A percentile compares a stretch with the other conserved stretches of the same genome.
phyloP scores from a whole-genome alignment of 2,797 vertebrate species.

The Crocodylus rhombifer region DNA sequence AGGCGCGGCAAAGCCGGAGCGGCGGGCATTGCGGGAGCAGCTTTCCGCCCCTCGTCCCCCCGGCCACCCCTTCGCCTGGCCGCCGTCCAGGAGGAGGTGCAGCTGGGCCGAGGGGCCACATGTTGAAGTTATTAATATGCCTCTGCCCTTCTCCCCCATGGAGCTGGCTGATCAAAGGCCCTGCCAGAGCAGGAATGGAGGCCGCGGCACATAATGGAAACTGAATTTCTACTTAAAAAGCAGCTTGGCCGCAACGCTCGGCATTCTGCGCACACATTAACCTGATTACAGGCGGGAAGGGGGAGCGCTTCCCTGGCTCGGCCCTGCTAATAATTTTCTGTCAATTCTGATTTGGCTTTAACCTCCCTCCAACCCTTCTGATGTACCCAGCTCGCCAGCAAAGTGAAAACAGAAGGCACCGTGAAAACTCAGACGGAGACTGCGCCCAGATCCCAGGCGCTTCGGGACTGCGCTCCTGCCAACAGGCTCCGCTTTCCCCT shows the following conservation, averaged over 20 bases:
- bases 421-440: slow-evolving; percentile 53
- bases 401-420: slow-evolving; percentile 87
- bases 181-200: slow-evolving; percentile 67
- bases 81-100: slow-evolving; percentile 65
- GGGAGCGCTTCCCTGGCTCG: slow-evolving; percentile 89
- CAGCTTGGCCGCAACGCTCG: slow-evolving; percentile 73
- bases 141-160: slow-evolving; percentile 35
- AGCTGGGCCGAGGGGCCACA: slow-evolving; percentile 70
- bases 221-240: slow-evolving; percentile 70
- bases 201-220: slow-evolving; percentile 47
- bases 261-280: slow-evolving; percentile 89
- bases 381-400: slow-evolving; percentile 87
- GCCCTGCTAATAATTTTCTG: slow-evolving; percentile 90
- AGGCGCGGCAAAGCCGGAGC: not conserved
- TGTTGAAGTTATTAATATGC: slow-evolving; percentile 58
- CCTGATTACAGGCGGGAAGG: slow-evolving; percentile 84
- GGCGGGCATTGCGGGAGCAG: slow-evolving; percentile 6
- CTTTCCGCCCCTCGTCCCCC: not conserved
- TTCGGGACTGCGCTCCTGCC: slow-evolving; percentile 49
- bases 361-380: slow-evolving; percentile 85
- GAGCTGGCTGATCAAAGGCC: slow-evolving; percentile 63
- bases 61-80: slow-evolving; percentile 71
- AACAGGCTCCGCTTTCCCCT: slow-evolving; percentile 24
- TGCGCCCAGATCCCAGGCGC: slow-evolving; percentile 36
- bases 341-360: slow-evolving; percentile 87